Evolutionary conservation across 2,113 vertebrate genomes (phyloP), one percentile per base, ranked within the genome.

Genomic region (Osmerus mordax): DNA sequence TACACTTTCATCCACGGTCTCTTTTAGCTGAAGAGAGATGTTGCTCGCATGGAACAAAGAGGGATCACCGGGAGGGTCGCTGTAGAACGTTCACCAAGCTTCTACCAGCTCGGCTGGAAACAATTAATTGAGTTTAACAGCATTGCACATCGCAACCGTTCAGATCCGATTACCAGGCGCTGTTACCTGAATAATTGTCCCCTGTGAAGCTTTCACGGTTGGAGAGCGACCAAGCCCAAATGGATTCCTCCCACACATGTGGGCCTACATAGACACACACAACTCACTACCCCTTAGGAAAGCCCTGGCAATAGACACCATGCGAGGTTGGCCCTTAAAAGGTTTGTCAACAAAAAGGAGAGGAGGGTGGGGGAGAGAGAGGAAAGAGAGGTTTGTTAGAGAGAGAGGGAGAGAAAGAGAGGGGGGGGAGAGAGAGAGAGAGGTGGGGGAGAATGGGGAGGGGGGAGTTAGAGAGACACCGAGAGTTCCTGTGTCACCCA

Each of bases 11-110:
- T 60, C 19, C 66, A 19, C 69, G 61, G 1, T 56, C 78, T 66
- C 77, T 83, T 83, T 77, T 75, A 72, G 36, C 73, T 73, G 78
- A 81, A 78, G 80, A 82, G 70, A 69, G 71, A 81, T 60, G 68
- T 73, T 71, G 59, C 65, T 67, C 65, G 71, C 64, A 25, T 9
- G 59, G n/a, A 76, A 72, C 76, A 65, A 87, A 83, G 74, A 63
- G 55, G 64, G 64, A 62, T 18, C 41, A 71, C 70, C 78, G 68
- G 73, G 73, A 66, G 76, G 62, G 5, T 23, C 58, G 29, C 69
- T 78, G 69, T 82, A 72, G 79, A 87, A 78, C 53, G 51, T 66
- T 84, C 86, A 74, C 55, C 81, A 83, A 63, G 70, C 76, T 80
- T 86, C 83, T 79, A 63, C 79, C 71, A 66, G 73, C 67, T 67